These are phyloP conservation scores for Drosophila anomalata DNA, from an alignment of 2,888 invertebrate species.

Conservation along the genomic window DNA sequence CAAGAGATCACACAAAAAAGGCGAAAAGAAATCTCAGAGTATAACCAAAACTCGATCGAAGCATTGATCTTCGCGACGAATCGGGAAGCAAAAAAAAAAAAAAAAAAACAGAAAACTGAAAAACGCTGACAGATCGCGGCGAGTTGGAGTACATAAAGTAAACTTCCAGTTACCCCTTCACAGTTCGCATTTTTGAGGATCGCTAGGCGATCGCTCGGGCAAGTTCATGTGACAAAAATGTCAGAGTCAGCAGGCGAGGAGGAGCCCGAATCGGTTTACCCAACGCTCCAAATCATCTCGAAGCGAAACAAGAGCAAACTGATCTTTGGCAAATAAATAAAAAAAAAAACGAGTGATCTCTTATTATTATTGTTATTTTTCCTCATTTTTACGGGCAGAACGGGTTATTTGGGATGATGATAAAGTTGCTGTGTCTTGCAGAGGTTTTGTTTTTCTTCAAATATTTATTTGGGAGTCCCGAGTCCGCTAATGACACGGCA, in stretches of 20 bases:
- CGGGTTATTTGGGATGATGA: constrained; percentile 59
- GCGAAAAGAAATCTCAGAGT: constrained; percentile 17
- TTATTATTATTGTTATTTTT: constrained; percentile 26
- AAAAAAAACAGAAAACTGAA: background rate
- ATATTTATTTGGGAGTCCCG: constrained; percentile 72
- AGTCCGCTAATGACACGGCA: constrained; percentile 72
- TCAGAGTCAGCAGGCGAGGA: constrained; percentile 70
- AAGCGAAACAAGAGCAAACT: constrained; percentile 26
- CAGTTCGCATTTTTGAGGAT: constrained; percentile 17
- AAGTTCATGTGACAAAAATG: constrained; percentile 81
- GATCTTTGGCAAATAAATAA: constrained; percentile 44
- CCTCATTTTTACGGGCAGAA: constrained; percentile 40
- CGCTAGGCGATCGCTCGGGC: constrained; percentile 30
- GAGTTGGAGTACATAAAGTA: constrained; percentile 67
- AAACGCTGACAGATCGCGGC: constrained; percentile 31
- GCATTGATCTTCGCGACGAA: constrained; percentile 27
- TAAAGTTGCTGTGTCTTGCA: constrained; percentile 7
- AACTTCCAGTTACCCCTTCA: constrained; percentile 54
- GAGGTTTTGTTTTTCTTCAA: constrained; percentile 67
- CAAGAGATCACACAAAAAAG: constrained; percentile 44
- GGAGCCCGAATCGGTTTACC: constrained; percentile 33
- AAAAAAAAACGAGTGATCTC: constrained; percentile 23
- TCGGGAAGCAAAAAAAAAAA: constrained; percentile 2
- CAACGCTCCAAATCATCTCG: constrained; percentile 36
- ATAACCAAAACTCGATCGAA: constrained; percentile 31